Base-by-base conservation (phyloP, 2,888 invertebrate genomes). In the Drosophila colorata region DNA sequence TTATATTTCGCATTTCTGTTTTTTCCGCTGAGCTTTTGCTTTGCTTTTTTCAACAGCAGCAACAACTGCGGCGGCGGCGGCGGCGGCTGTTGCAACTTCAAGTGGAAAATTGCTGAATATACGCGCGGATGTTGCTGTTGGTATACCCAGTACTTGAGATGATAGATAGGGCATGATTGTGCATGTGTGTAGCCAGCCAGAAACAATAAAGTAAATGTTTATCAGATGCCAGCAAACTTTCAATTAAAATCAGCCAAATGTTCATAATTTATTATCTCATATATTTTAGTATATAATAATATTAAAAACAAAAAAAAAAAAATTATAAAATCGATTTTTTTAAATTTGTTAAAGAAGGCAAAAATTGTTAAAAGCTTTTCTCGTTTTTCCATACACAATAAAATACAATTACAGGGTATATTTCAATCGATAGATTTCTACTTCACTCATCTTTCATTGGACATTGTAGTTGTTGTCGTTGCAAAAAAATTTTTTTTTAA, bases 81-180 rank as follows among this genome's bases (percentile, higher is more conserved):
- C 35, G 46, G 18, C 58, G 33, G 38, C 59, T 56, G 67, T 60
- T 71, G 74, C 76, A 73, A 77, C 65, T 77, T 75, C 79, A 77
- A 88, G 86, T 83, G 81, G 80, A 88, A 90, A 88, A 88, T 89
- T 84, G 79, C 78, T 78, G 78, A 80, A 75, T 75, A 69, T 69
- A 74, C 74, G 77, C 69, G 74, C 57, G 58, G 63, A 68, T 66
- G 49, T 52, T 64, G 58, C 33, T 59, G 51, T 28, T 63, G 53
- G 14, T 18, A 51, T 67, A 63, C 68, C 68, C 74, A 33, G 52
- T 33, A 67, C 28, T 59, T 61, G 23, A 5, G 25, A 7, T 14
- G n/a, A 16, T 3, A 31, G 25, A 55, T 31, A 25, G 47, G 43
- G 56, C 49, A 38, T 60, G 67, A 37, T 13, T 23, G 40, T 47